phyloP scores from a whole-genome alignment of 2,888 invertebrate genomes.

The Oscheius sp. region DNA sequence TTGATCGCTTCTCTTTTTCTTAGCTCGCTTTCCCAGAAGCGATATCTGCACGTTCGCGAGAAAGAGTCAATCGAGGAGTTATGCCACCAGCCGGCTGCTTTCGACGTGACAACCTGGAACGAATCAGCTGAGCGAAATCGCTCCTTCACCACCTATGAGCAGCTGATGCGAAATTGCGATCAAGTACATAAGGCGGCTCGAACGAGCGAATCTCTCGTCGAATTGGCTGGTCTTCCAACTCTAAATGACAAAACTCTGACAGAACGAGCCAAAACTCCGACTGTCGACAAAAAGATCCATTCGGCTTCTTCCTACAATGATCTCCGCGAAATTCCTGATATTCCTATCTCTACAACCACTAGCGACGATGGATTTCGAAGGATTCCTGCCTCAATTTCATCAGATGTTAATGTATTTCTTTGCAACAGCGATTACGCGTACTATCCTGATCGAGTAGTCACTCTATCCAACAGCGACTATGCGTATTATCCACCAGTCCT shows the following conservation, averaged over 20 bases:
- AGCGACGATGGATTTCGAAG: too few relatives aligned
- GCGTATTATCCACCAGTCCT: slow-evolving; percentile 8
- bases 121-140: background rate
- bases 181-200: background rate
- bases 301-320: background rate
- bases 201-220: background rate
- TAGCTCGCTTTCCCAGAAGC: too few relatives aligned
- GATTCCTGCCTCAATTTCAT: too few relatives aligned
- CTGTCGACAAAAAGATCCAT: background rate
- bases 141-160: background rate
- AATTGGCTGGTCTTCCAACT: background rate
- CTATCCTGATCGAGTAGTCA: too few relatives aligned
- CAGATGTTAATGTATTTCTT: background rate
- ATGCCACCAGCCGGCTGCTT: background rate
- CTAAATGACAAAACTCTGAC: background rate
- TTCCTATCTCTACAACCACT: too few relatives aligned
- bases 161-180: slow-evolving; percentile 5
- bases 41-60: too few relatives aligned
- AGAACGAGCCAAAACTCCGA: background rate
- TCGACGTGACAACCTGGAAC: background rate
- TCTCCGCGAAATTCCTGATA: background rate
- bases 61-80: too few relatives aligned
- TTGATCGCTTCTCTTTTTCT: too few relatives aligned
- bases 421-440: background rate
- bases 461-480: slow-evolving; percentile 13